phyloP scores from a whole-genome alignment of 2,888 invertebrate genomes.

The Papilio demoleus region DNA sequence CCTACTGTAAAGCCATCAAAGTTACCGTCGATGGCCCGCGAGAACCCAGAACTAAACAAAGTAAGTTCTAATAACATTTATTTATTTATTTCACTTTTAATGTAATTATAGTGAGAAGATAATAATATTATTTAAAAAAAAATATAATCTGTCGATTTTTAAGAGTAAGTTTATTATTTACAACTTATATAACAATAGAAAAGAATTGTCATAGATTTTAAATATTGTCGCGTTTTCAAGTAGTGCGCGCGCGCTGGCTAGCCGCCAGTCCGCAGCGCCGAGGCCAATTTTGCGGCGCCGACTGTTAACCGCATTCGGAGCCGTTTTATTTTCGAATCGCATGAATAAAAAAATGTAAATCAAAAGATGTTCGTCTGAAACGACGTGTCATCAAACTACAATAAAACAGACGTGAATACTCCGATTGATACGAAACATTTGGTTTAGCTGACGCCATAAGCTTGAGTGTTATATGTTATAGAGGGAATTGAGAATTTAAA shows the following conservation, averaged over 20 bases:
- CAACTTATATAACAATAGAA: background rate
- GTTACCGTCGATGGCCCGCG: conserved; percentile 99
- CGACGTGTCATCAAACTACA: conserved; percentile 35
- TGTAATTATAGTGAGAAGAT: background rate
- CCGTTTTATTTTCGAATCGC: conserved; percentile 60
- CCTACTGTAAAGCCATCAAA: conserved; percentile 98
- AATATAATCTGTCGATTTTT: no score
- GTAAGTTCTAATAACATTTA: conserved; percentile 86
- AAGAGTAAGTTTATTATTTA: background rate
- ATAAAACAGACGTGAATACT: conserved; percentile 18
- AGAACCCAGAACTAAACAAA: conserved; percentile 98
- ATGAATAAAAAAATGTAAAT: conserved; percentile 49
- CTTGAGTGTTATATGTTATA: background rate
- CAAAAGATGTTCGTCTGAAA: conserved; percentile 44
- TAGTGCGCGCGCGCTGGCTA: conserved; percentile 66
- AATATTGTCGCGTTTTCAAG: conserved; percentile 42
- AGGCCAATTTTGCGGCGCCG: conserved; percentile 72
- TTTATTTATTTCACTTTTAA: conserved; percentile 34
- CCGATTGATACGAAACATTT: conserved; percentile 1
- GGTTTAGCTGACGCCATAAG: background rate
- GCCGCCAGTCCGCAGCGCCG: conserved; percentile 66
- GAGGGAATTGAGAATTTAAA: background rate
- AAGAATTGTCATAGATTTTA: background rate
- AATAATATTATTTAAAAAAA: background rate
- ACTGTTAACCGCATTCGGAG: conserved; percentile 71